These are phyloP conservation scores for Microcebus ravelobensis DNA, from an alignment of 2,113 vertebrate species.

Conservation along the genomic window DNA sequence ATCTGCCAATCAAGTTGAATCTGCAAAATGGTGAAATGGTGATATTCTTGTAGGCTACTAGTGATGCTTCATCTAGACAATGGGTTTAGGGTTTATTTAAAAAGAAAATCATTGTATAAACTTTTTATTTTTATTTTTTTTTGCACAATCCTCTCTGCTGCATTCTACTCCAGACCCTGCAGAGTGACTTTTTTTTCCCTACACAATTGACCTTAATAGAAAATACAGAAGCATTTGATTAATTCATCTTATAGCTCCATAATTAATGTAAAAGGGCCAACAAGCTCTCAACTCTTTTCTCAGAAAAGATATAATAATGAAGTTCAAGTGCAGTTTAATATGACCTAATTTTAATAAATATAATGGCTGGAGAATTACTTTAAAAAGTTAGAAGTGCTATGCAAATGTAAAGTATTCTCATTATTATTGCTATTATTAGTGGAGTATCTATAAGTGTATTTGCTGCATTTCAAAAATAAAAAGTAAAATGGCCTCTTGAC, in stretches of 20 bases:
- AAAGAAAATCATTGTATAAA: slow-evolving; percentile 51
- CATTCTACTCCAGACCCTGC: slow-evolving; percentile 62
- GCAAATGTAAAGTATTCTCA: slow-evolving; percentile 71
- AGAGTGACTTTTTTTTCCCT: not conserved
- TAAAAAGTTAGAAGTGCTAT: slow-evolving; percentile 74
- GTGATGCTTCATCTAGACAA: slow-evolving; percentile 1
- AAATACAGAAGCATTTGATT: slow-evolving; percentile 73
- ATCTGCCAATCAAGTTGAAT: not conserved
- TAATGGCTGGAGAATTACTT: slow-evolving; percentile 77
- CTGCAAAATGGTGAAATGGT: not conserved
- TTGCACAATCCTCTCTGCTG: not conserved
- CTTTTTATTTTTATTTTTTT: not conserved
- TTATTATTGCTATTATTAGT: slow-evolving; percentile 65
- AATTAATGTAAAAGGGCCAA: slow-evolving; percentile 76
- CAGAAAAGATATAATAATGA: slow-evolving; percentile 73
- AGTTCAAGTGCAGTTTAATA: slow-evolving; percentile 77
- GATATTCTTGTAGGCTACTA: not conserved
- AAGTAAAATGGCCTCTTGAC: slow-evolving; percentile 27
- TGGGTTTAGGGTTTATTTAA: slow-evolving; percentile 23
- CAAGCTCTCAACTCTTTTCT: slow-evolving; percentile 64
- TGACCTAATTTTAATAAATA: slow-evolving; percentile 74
- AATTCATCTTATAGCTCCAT: slow-evolving; percentile 76
- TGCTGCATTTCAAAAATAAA: slow-evolving; percentile 61
- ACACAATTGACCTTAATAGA: slow-evolving; percentile 63
- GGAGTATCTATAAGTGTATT: slow-evolving; percentile 67